Conservation (phyloP, 2,888 invertebrate genomes). For the Eretmocerus hayati region DNA sequence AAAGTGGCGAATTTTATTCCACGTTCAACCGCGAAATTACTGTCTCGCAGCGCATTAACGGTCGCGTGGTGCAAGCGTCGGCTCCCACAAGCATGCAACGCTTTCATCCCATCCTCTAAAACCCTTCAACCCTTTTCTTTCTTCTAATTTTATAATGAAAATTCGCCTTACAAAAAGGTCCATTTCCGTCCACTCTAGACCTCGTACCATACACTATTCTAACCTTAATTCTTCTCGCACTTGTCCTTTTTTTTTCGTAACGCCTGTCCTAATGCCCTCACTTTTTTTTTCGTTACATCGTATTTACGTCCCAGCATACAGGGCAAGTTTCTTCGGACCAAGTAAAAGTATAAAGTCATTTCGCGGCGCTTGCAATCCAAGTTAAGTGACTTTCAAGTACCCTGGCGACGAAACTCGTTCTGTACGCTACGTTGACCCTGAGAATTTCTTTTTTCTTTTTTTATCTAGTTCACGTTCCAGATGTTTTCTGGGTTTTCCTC, state of each 20-base stretch:
- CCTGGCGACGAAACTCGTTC: constrained; percentile 39
- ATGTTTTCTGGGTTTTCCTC: too few species aligned
- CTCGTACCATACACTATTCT: too few species aligned
- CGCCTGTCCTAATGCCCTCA: too few species aligned
- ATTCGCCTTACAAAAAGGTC: too few species aligned
- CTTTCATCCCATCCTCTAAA: not conserved
- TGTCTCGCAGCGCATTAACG: constrained; percentile 19
- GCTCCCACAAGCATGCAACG: not conserved
- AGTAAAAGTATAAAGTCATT: constrained; percentile 43
- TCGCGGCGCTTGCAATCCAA: constrained; percentile 44
- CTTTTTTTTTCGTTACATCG: constrained; percentile 9
- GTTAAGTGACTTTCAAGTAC: constrained; percentile 48
- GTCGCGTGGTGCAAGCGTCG: too few species aligned
- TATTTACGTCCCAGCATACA: constrained; percentile 4
- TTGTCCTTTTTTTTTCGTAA: too few species aligned
- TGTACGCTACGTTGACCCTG: constrained; percentile 1
- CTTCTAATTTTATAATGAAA: not conserved
- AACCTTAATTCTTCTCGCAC: too few species aligned
- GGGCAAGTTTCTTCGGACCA: constrained; percentile 13
- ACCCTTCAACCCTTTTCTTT: not conserved
- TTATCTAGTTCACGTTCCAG: constrained; percentile 16
- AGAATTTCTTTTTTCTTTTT: constrained; percentile 12
- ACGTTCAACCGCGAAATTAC: constrained; percentile 16
- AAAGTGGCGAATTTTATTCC: constrained; percentile 22
- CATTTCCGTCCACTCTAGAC: too few species aligned